Evolutionary conservation across 92 coral and sea anemone genomes (phyloP).

Genomic region (Porites lobata): DNA sequence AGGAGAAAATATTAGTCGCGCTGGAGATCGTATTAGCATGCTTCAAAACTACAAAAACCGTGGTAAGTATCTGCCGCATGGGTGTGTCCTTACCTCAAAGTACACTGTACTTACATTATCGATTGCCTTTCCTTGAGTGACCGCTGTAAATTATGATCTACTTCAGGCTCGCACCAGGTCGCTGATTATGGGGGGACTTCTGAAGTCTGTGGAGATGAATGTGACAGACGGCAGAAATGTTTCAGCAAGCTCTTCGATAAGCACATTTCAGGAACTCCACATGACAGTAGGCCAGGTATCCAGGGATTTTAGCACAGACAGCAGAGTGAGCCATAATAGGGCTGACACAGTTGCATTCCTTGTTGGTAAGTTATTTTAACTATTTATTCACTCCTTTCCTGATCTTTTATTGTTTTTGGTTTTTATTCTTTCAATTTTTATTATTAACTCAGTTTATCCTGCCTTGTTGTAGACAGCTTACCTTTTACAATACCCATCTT

Average conservation of each 20-base stretch:
- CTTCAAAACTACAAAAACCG: no score
- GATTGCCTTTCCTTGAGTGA: background rate
- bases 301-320: slow-evolving; percentile 72
- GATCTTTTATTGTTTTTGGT: no score
- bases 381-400: background rate
- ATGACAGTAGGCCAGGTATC: slow-evolving; percentile 25
- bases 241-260: background rate
- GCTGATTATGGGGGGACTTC: slow-evolving; percentile 79
- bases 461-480: no score
- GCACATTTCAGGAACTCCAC: slow-evolving; percentile 7
- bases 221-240: slow-evolving; percentile 8
- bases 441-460: background rate
- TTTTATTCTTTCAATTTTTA: no score
- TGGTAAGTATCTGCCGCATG: no score
- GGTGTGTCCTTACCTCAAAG: no score
- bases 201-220: slow-evolving; percentile 72
- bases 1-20: no score
- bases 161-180: slow-evolving; percentile 90
- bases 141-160: background rate
- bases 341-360: slow-evolving; percentile 84
- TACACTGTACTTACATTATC: no score
- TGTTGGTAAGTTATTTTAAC: slow-evolving; percentile 73
- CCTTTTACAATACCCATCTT: no score
- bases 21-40: no score
- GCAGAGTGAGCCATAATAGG: slow-evolving; percentile 58